Evolutionary conservation across 1,140 invertebrate species (phyloP).

Genomic region (Pogonognathellus flavescens): DNA sequence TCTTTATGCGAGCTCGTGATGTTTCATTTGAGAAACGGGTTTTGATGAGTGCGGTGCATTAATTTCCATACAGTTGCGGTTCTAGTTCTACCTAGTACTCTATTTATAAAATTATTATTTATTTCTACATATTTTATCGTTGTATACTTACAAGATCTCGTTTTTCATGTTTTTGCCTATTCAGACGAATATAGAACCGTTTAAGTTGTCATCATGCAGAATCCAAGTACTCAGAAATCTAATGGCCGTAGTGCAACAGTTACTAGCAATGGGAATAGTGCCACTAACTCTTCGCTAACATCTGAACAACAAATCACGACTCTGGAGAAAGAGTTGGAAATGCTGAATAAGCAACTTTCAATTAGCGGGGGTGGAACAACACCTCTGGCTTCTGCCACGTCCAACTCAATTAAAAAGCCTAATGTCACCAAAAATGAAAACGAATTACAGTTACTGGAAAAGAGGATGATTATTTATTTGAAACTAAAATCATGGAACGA

Average conservation of each 20-base stretch:
- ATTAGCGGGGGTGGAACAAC: neutral
- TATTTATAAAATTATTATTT: too few relatives aligned
- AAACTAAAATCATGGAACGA: constrained; percentile 59
- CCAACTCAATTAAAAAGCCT: neutral
- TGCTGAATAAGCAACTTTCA: neutral
- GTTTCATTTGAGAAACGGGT: too few relatives aligned
- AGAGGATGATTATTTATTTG: constrained; percentile 50
- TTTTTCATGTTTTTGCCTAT: too few relatives aligned
- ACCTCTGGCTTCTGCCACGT: neutral
- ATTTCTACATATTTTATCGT: too few relatives aligned
- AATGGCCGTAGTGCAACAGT: neutral
- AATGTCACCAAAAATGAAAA: constrained; percentile 1
- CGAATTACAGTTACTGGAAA: constrained; percentile 52
- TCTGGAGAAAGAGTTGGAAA: constrained; percentile 42
- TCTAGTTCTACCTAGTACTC: too few relatives aligned
- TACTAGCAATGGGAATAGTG: neutral
- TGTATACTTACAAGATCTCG: too few relatives aligned
- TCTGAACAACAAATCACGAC: neutral
- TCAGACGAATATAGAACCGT: too few relatives aligned
- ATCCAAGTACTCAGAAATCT: neutral
- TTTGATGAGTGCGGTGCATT: too few relatives aligned
- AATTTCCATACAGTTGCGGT: too few relatives aligned
- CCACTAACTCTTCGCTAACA: neutral
- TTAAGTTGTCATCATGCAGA: neutral
- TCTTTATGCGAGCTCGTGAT: too few relatives aligned